Conservation (phyloP, 2,888 invertebrate species). For the Chalcis sispes region DNA sequence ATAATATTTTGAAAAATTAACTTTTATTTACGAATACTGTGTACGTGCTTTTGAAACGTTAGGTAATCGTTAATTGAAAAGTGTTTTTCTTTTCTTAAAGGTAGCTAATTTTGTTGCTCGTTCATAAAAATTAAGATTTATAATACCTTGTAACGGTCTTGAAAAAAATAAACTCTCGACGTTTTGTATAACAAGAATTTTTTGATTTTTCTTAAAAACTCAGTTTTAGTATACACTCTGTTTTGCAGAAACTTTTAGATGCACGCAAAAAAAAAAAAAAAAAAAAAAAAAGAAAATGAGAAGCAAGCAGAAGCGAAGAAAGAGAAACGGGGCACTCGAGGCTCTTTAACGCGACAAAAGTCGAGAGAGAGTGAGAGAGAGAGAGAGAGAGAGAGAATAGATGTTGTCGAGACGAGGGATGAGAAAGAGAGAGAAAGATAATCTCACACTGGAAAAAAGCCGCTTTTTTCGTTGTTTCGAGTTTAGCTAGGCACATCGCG, state of each 20-base stretch:
- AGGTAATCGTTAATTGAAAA: too few species aligned
- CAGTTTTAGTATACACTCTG: background rate
- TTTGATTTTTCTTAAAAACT: background rate
- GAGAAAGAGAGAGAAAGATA: background rate
- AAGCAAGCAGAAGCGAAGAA: too few species aligned
- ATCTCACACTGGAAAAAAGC: too few species aligned
- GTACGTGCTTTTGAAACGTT: too few species aligned
- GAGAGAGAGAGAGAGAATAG: slow-evolving; percentile 44
- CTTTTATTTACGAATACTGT: too few species aligned
- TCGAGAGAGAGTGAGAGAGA: slow-evolving; percentile 31
- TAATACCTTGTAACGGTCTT: background rate
- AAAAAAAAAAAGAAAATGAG: background rate
- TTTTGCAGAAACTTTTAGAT: slow-evolving; percentile 19
- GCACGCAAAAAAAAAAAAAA: slow-evolving; percentile 5
- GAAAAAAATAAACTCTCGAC: too few species aligned
- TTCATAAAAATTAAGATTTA: background rate
- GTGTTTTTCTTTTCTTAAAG: too few species aligned
- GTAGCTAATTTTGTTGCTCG: too few species aligned
- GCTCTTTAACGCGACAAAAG: slow-evolving; percentile 49
- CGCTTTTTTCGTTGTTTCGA: slow-evolving; percentile 32
- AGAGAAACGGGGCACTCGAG: slow-evolving; percentile 2
- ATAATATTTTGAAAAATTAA: too few species aligned
- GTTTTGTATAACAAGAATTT: background rate
- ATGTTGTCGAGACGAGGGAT: too few species aligned
- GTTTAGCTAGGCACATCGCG: slow-evolving; percentile 44